Evolutionary conservation across 1,140 invertebrate species (phyloP).

Genomic region (Leptinotarsa texana): DNA sequence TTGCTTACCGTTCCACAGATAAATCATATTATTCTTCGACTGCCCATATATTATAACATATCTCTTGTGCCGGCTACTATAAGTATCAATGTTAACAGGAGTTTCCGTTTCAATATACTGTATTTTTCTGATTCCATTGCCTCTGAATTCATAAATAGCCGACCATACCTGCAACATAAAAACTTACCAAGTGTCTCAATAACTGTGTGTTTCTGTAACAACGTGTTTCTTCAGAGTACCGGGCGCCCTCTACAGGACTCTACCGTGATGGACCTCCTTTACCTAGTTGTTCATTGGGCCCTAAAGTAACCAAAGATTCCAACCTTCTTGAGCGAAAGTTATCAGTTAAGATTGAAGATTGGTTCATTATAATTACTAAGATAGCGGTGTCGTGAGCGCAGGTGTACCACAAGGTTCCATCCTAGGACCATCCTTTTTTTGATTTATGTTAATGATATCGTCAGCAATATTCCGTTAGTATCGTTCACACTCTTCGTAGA

Average conservation of each 20-base stretch:
- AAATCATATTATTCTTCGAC: conserved; percentile 13
- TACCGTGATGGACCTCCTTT: neutral
- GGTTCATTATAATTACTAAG: neutral
- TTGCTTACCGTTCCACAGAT: conserved; percentile 16
- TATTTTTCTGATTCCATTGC: conserved; percentile 13
- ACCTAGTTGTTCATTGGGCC: too few relatives aligned
- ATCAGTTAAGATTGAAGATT: neutral
- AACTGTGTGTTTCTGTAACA: too few relatives aligned
- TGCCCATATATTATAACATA: conserved; percentile 13
- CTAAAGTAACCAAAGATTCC: too few relatives aligned
- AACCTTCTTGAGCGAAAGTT: neutral
- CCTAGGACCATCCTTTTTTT: too few relatives aligned
- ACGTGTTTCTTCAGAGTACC: too few relatives aligned
- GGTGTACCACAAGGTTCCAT: too few relatives aligned
- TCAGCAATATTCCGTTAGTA: too few relatives aligned
- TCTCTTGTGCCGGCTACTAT: neutral
- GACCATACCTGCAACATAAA: conserved; percentile 16
- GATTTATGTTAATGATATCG: too few relatives aligned
- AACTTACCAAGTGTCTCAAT: too few relatives aligned
- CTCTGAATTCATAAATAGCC: conserved; percentile 7
- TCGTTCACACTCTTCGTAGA: too few relatives aligned
- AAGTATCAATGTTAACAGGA: neutral
- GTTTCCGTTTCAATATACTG: neutral
- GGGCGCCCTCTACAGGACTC: neutral
- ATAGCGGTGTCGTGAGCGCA: too few relatives aligned